Evolutionary conservation across 2,113 vertebrate genomes (phyloP).

Genomic region (Diadophis punctatus): DNA sequence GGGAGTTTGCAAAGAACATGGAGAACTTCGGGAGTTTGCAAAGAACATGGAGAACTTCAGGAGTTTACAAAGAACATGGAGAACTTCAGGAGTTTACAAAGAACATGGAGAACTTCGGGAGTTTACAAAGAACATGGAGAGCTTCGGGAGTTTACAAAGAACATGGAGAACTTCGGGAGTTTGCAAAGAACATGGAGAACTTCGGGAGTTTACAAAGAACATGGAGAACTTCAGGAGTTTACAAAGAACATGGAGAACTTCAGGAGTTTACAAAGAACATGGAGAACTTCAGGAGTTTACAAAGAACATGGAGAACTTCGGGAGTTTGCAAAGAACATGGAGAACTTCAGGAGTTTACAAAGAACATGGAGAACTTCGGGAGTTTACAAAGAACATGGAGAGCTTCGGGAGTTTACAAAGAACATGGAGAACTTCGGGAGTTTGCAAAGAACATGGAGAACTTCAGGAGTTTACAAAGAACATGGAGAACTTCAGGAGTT

Average conservation of each 20-base stretch:
- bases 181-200: background rate
- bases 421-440: background rate
- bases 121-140: too few relatives aligned
- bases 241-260: too few relatives aligned
- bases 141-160: background rate
- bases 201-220: background rate
- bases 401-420: background rate
- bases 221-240: background rate
- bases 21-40: background rate
- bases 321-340: background rate
- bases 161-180: background rate
- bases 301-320: background rate
- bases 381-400: background rate
- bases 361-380: background rate
- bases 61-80: background rate
- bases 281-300: background rate
- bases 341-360: background rate
- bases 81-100: background rate
- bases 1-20: background rate
- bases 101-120: background rate
- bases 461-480: background rate
- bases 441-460: too few relatives aligned
- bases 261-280: conserved; percentile 12
- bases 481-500: background rate
- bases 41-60: background rate